Evolutionary conservation across 2,797 vertebrate species (phyloP), one percentile per base, ranked within the genome.

Genomic region (Fistularia tabacaria): DNA sequence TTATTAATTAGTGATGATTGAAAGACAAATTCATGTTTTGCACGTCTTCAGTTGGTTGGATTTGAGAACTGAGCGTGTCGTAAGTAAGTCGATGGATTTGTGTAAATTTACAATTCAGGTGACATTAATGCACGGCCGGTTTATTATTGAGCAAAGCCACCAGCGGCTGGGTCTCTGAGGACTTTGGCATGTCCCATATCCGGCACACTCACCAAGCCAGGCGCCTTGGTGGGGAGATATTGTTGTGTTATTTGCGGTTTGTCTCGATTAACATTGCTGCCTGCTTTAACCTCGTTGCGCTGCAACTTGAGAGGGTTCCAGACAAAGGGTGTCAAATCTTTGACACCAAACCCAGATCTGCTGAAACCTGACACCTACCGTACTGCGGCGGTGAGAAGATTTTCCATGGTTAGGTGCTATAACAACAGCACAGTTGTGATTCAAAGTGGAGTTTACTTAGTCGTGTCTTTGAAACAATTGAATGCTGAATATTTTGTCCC

Each of bases 251-350:
- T 64, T 41, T 68, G 8, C 14, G n/a, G 36, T 75, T 69, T 57
- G 54, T 75, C 77, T 14, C 43, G 54, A 70, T 54, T 51, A 55
- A 41, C 55, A 56, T 61, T 4, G 10, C 51, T 53, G 49, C 49
- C 42, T 62, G 52, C 46, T 39, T 39, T 50, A 55, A 45, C 62
- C 38, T 39, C 41, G 54, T 14, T 54, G 40, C 13, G 25, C 25
- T 56, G 79, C 52, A 85, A 85, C 69, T 36, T 69, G 79, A 89
- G 80, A 77, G 9, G 49, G 46, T 52, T 57, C 15, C 10, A 57
- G 36, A 80, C 59, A 79, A 82, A 77, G 66, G 49, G 75, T 79
- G 64, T 85, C 78, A 62, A 41, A 58, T 81, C 64, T 60, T 45
- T 64, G 76, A 75, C 52, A 48, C 48, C 14, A 46, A 62, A 76